These are phyloP conservation scores for Camptogramma bilineatum DNA, from an alignment of 2,888 invertebrate genomes.

Conservation along the genomic window DNA sequence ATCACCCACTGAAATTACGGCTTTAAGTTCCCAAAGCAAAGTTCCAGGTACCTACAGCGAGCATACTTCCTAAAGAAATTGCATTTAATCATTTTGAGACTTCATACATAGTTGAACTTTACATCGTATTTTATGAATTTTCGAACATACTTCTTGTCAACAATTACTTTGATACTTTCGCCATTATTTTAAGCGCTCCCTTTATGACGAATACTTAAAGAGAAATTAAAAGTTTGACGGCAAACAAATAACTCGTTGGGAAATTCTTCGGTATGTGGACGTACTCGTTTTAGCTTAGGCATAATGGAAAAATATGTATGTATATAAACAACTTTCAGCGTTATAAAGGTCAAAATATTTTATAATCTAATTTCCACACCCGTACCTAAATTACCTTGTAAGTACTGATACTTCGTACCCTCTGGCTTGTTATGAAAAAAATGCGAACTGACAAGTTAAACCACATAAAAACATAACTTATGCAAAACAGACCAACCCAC, in stretches of 20 bases:
- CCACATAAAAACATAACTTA: too few relatives aligned
- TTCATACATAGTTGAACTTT: slow-evolving; percentile 71
- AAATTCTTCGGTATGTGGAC: slow-evolving; percentile 46
- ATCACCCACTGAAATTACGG: not conserved
- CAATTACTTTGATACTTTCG: slow-evolving; percentile 77
- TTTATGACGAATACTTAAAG: slow-evolving; percentile 70
- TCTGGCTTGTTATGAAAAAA: too few relatives aligned
- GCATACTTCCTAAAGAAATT: slow-evolving; percentile 82
- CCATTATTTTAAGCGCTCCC: slow-evolving; percentile 60
- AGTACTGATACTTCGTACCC: too few relatives aligned
- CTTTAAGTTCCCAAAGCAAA: slow-evolving; percentile 59
- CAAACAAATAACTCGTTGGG: slow-evolving; percentile 36
- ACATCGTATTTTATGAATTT: slow-evolving; percentile 75
- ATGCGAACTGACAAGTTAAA: too few relatives aligned
- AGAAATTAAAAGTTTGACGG: slow-evolving; percentile 61
- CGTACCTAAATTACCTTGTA: too few relatives aligned
- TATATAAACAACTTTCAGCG: too few relatives aligned
- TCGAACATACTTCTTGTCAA: slow-evolving; percentile 71
- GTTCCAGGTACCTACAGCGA: slow-evolving; percentile 61
- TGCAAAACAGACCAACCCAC: too few relatives aligned
- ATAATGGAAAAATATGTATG: slow-evolving; percentile 25
- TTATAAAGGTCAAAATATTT: too few relatives aligned
- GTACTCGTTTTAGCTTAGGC: slow-evolving; percentile 27
- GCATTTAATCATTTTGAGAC: slow-evolving; percentile 80
- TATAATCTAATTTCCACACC: too few relatives aligned